Percentiles rank a stretch among this genome's conserved stretches.
Evolutionary conservation across 2,113 vertebrate genomes (phyloP).

Genomic region (Halichoerus grypus): DNA sequence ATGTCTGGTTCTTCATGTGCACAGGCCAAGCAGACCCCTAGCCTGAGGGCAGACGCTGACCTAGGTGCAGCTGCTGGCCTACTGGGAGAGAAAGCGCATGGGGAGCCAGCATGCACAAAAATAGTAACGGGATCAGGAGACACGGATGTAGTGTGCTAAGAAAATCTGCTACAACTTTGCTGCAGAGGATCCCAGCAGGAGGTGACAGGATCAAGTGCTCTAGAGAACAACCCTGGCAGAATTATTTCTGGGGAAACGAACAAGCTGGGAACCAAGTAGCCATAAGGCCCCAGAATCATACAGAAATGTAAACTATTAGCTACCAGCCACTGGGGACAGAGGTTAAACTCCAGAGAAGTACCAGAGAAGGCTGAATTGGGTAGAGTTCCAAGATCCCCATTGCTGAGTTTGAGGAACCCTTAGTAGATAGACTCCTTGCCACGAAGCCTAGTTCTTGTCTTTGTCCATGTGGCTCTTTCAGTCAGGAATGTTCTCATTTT

Average conservation of each 20-base stretch:
- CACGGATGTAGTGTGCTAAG: too few relatives aligned
- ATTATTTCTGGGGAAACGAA: neutral
- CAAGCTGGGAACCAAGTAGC: neutral
- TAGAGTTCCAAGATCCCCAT: accelerated
- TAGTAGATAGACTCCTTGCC: neutral
- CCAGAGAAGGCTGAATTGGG: neutral
- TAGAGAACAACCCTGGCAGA: neutral
- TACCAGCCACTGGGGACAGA: neutral
- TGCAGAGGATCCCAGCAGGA: neutral
- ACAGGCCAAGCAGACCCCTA: neutral
- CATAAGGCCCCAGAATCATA: neutral
- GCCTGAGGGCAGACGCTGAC: neutral
- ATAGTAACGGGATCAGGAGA: neutral
- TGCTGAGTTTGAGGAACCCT: neutral
- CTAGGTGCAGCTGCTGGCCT: neutral
- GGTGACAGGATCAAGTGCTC: neutral
- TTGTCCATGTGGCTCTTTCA: neutral
- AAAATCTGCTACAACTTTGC: neutral
- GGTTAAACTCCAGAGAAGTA: neutral
- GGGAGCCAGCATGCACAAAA: neutral
- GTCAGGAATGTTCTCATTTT: neutral
- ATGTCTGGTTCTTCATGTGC: neutral
- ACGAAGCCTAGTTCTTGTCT: neutral
- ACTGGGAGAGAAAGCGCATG: neutral
- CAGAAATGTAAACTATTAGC: neutral